Percentiles rank a stretch among this genome's conserved stretches.
phyloP scores from a whole-genome alignment of 2,888 invertebrate species.

The Eucriotettix oculatus region DNA sequence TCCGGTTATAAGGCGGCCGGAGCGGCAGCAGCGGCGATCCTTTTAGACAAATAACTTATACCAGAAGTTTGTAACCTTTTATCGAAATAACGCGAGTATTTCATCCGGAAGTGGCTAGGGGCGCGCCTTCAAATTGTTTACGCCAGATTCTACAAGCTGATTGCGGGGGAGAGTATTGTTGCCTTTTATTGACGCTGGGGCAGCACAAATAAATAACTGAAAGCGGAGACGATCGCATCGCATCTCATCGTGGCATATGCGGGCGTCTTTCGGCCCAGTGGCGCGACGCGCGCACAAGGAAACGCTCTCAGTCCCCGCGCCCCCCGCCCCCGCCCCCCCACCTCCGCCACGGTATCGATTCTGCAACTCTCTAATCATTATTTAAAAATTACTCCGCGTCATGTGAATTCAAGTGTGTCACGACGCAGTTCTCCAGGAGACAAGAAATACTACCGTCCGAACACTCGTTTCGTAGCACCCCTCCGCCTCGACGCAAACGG shows the following conservation, averaged over 20 bases:
- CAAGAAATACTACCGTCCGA: too few species aligned
- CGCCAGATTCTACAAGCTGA: neutral
- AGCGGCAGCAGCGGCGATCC: neutral
- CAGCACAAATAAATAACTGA: neutral
- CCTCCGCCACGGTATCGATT: neutral
- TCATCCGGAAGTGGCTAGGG: conserved; percentile 6
- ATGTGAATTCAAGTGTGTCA: too few species aligned
- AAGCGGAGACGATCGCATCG: neutral
- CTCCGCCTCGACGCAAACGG: too few species aligned
- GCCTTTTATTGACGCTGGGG: neutral
- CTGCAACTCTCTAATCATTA: too few species aligned
- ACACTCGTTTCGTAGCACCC: too few species aligned
- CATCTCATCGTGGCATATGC: neutral
- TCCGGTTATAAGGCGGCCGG: too few species aligned
- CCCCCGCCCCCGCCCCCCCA: neutral
- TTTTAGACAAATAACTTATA: conserved; percentile 16
- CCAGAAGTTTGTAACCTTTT: conserved; percentile 14
- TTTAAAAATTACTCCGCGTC: too few species aligned
- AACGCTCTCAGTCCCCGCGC: too few species aligned
- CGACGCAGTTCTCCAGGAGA: too few species aligned
- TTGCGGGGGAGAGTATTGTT: neutral
- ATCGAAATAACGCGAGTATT: conserved; percentile 16
- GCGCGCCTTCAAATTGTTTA: neutral
- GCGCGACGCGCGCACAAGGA: neutral
- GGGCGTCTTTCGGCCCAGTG: neutral